Conservation (phyloP, 2,888 invertebrate genomes). For the Adelphocoris suturalis region DNA sequence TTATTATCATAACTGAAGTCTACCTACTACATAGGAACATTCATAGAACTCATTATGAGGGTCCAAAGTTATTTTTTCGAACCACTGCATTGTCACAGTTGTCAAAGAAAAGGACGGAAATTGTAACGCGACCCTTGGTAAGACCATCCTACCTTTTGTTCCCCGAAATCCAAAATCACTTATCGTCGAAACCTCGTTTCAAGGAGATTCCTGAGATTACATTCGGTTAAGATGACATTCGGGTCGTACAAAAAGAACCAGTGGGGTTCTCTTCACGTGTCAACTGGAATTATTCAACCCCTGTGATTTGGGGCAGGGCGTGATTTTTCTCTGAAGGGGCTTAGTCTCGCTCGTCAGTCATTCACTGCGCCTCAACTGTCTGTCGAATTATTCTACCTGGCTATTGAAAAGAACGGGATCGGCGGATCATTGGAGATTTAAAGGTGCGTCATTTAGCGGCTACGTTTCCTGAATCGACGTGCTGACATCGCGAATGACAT, state of each 20-base stretch:
- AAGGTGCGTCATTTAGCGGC: neutral
- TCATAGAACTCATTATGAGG: no score
- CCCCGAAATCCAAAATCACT: neutral
- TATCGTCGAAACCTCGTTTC: neutral
- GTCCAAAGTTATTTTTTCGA: no score
- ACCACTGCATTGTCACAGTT: no score
- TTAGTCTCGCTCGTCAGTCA: constrained; percentile 1
- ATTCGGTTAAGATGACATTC: neutral
- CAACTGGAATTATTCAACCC: constrained; percentile 17
- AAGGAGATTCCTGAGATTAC: neutral
- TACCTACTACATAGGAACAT: no score
- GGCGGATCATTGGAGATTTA: neutral
- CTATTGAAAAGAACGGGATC: neutral
- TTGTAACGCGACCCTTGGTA: neutral
- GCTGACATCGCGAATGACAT: neutral
- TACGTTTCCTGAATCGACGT: neutral
- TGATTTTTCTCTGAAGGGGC: neutral
- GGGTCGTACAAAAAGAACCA: neutral
- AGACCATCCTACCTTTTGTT: constrained; percentile 11
- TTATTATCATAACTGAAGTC: no score
- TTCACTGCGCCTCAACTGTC: neutral
- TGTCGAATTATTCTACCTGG: neutral
- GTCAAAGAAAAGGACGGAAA: neutral
- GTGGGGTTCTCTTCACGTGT: neutral
- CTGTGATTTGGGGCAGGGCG: neutral